Base-by-base conservation (phyloP, 2,888 invertebrate species). In the Nymphalis urticae region DNA sequence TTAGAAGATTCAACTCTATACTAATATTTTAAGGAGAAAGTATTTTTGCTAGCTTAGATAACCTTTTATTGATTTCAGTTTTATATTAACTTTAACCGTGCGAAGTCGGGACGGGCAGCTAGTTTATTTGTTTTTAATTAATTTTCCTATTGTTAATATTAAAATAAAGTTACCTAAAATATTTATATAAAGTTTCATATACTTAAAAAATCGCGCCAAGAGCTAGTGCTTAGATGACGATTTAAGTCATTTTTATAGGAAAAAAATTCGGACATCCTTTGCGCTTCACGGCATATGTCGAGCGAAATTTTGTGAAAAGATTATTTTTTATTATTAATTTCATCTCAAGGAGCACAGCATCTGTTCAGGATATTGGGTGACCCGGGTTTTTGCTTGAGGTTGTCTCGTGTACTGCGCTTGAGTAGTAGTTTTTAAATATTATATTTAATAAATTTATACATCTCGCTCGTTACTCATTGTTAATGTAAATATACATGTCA, bases 301-400 rank as follows among this genome's bases (percentile, higher is more conserved):
- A 66, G 76, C 77, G 77, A 77, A 75, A 76, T 76, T 75, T 73
- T 69, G 60, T 65, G 63, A 76, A 82, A 85, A 85, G 84, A 77
- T 58, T 10, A 8, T 32, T 76, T 79, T 84, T 83, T 68, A 64
- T 62, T 58, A 58, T 68, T 85, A 69, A 64, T 79, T 83, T 80
- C 77, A 80, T 77, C 80, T 77, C 74, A 75, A 75, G 72, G 75
- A 76, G 79, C 79, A 71, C 79, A 83, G 85, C 90, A 90, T 90
- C 89, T 90, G 90, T 82, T 80, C 76, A 82, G 82, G 86, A 83
- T 90, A 88, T 90, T 84, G 84, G 85, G 83, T 90, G 88, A 89
- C 89, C 85, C 80, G 79, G 75, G 82, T 84, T 83, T 84, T 84
- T 82, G 80, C 77, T 82, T 78, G 79, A 66, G 67, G 58, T 70